These are phyloP conservation scores for Channa argus DNA, from an alignment of 2,113 vertebrate species.

Conservation along the genomic window DNA sequence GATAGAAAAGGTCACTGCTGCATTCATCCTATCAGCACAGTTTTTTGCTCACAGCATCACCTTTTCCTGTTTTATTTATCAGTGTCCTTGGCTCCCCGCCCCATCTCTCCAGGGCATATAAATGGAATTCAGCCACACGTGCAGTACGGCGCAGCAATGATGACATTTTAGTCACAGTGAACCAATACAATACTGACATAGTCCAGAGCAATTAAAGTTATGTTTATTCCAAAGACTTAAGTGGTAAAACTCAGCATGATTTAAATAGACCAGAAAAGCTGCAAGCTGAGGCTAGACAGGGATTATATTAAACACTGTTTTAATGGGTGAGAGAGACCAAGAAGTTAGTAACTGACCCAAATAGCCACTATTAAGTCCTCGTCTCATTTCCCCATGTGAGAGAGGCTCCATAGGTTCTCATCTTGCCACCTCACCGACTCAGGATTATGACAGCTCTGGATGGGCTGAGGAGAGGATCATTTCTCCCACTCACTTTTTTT, in stretches of 20 bases:
- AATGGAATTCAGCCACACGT: slow-evolving; percentile 51
- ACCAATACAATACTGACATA: slow-evolving; percentile 14
- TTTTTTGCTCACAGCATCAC: slow-evolving; percentile 54
- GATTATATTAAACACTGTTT: slow-evolving; percentile 36
- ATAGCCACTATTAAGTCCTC: slow-evolving; percentile 34
- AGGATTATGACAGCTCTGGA: slow-evolving; percentile 63
- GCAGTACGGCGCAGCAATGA: slow-evolving; percentile 22
- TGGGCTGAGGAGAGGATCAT: slow-evolving; percentile 51
- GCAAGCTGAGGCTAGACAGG: slow-evolving; percentile 1
- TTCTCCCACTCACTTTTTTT: slow-evolving; percentile 45
- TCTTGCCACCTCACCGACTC: slow-evolving; percentile 64
- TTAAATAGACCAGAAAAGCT: slow-evolving; percentile 25
- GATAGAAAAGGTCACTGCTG: slow-evolving; percentile 67
- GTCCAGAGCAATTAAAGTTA: slow-evolving; percentile 38
- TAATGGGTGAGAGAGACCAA: slow-evolving; percentile 10
- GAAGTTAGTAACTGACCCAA: slow-evolving; percentile 42
- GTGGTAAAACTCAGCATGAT: slow-evolving; percentile 7
- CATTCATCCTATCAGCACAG: slow-evolving; percentile 60
- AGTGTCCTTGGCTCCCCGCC: slow-evolving; percentile 43
- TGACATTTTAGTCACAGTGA: slow-evolving; percentile 57
- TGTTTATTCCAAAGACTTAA: slow-evolving; percentile 26
- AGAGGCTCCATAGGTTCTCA: slow-evolving; percentile 57
- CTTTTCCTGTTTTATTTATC: slow-evolving; percentile 54
- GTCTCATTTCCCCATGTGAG: slow-evolving; percentile 59
- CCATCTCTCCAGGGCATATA: slow-evolving; percentile 43